Evolutionary conservation across 2,113 vertebrate species (phyloP).

Genomic region (Opisthocomus hoazin): DNA sequence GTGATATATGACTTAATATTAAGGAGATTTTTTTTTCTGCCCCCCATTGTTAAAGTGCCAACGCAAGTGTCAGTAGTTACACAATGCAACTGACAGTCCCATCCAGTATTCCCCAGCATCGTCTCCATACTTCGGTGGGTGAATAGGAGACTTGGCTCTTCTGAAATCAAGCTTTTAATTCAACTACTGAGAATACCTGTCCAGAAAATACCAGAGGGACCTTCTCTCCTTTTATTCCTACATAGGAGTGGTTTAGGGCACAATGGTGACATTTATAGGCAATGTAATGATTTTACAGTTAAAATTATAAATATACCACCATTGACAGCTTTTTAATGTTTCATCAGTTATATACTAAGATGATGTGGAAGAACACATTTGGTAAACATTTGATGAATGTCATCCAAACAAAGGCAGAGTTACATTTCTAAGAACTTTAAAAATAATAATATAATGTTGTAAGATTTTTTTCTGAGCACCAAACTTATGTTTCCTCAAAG

Average conservation of each 20-base stretch:
- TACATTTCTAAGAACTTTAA: not conserved
- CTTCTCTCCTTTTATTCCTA: not conserved
- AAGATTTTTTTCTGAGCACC: not conserved
- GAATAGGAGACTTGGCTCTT: not conserved
- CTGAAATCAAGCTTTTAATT: not conserved
- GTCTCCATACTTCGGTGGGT: accelerated
- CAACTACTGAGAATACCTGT: not conserved
- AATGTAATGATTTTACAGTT: not conserved
- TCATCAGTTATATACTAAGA: not conserved
- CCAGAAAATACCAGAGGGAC: not conserved
- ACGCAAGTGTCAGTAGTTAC: not conserved
- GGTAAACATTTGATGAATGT: slow-evolving; percentile 58
- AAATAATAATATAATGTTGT: not conserved
- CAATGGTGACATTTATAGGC: not conserved
- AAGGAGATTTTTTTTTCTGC: not conserved
- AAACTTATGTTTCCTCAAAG: not conserved
- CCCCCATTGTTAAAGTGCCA: not conserved
- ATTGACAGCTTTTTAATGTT: slow-evolving; percentile 22
- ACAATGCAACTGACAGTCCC: accelerated
- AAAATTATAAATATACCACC: not conserved
- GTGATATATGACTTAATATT: not conserved
- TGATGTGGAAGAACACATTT: not conserved
- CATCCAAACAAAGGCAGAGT: slow-evolving; percentile 1
- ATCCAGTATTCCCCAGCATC: not conserved
- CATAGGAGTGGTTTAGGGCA: not conserved